These are phyloP conservation scores for Chrysolophus pictus DNA, from an alignment of 2,797 vertebrate genomes.

Conservation along the genomic window DNA sequence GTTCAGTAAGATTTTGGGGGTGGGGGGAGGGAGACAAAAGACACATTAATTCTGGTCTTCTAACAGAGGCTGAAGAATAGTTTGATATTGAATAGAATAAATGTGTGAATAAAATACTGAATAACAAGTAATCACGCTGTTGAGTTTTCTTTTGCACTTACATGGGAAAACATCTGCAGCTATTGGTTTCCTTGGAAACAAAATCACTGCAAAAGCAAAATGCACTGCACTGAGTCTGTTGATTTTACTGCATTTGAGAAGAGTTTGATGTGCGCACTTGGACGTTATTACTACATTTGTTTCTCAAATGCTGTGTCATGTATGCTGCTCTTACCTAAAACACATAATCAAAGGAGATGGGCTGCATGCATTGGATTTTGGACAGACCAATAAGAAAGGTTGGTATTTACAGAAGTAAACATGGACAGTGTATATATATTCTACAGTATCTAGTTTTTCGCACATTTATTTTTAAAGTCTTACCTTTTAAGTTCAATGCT, in stretches of 20 bases:
- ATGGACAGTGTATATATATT: background rate
- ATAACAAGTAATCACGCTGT: background rate
- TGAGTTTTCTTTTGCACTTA: background rate
- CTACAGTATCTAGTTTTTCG: background rate
- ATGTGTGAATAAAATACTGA: background rate
- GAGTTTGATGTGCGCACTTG: background rate
- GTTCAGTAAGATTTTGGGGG: background rate
- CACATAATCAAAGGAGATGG: background rate
- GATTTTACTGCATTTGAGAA: conserved; percentile 22
- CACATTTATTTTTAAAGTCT: background rate
- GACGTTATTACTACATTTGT: background rate
- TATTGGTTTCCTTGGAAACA: conserved; percentile 70
- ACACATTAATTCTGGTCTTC: background rate
- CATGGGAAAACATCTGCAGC: conserved; percentile 53
- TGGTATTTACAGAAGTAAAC: conserved; percentile 9
- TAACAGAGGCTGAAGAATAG: background rate
- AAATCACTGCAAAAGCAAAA: conserved; percentile 23
- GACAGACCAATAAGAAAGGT: conserved; percentile 37
- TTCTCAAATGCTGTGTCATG: background rate
- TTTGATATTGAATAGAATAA: background rate
- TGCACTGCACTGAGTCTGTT: conserved; percentile 10
- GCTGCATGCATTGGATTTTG: background rate
- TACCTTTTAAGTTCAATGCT: background rate
- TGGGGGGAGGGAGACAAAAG: background rate
- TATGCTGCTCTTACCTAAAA: background rate